Evolutionary conservation across 1,140 invertebrate genomes (phyloP), one percentile per base, ranked within the genome.

Genomic region (Drosophila triauraria): DNA sequence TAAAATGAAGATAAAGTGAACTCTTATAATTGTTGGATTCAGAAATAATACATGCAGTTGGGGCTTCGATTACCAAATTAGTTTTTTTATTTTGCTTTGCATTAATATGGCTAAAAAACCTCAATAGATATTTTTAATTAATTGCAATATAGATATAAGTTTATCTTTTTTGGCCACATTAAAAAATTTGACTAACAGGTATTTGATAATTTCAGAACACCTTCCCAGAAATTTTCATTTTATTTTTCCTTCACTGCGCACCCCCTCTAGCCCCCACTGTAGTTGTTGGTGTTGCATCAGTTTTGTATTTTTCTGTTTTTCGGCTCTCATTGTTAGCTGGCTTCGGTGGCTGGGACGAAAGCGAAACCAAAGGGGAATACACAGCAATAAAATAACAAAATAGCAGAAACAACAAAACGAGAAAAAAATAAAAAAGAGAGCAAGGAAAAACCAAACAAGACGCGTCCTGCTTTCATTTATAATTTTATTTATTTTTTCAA

Each of bases 401-500:
- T 90, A 88, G 71, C 56, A 80, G 51, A 82, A 32, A 35, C 32
- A 35, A 30, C 27, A 30, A 30, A 30, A 30, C 27, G 6, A 30
- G 27, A 5, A 30, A 30, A 35, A 72, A 44, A 70, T 40, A 69
- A 57, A 60, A 44, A 38, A 50, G 59, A 65, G 50, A 70, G 65
- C 57, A 78, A 35, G 70, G 80, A 81, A 75, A 71, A 74, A 27
- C 46, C 70, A 74, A 74, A 72, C 67, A 60, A 74, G 70, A 74
- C 56, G 70, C 70, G 70, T 72, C 68, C 75, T 68, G 77, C 83
- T 74, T 88, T 85, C 82, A 85, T 85, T 90, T 90, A 90, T 90
- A 90, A 90, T 91, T 90, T 90, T 87, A 80, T 87, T 88, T 87
- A 88, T 87, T 80, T 87, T 80, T 75, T 78, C 84, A 88, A 85